phyloP scores from a whole-genome alignment of 1,140 invertebrate species.

The Watersipora subatra region DNA sequence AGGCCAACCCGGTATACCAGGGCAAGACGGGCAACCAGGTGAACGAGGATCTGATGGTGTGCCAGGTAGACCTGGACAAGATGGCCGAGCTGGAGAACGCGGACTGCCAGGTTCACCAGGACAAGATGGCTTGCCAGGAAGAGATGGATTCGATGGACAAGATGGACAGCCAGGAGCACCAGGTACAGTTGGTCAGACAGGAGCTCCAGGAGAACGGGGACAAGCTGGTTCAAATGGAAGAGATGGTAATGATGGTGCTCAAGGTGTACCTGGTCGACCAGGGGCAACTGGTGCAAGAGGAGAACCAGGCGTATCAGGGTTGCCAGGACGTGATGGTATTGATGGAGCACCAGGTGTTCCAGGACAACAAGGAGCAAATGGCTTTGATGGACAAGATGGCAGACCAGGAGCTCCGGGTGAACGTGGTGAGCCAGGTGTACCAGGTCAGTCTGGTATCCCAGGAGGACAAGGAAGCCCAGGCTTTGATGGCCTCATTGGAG shows the following conservation, averaged over 20 bases:
- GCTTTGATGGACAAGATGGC: conserved; percentile 45
- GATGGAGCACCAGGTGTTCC: conserved; percentile 45
- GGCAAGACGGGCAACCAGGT: conserved; percentile 48
- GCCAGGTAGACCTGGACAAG: no score
- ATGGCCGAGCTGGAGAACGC: conserved; percentile 15
- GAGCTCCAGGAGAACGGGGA: conserved; percentile 21
- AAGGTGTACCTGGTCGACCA: background rate
- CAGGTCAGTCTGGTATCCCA: background rate
- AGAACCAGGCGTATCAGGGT: conserved; percentile 38
- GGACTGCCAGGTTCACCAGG: conserved; percentile 27
- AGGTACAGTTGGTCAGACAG: conserved; percentile 18
- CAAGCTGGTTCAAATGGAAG: conserved; percentile 12
- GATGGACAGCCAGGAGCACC: conserved; percentile 46
- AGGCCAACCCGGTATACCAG: conserved; percentile 50
- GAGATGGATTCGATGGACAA: conserved; percentile 39
- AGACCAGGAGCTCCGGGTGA: background rate
- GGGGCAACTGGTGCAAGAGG: conserved; percentile 15
- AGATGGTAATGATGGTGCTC: background rate
- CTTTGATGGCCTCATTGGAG: background rate
- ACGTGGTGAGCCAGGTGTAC: background rate
- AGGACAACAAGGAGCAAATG: conserved; percentile 28
- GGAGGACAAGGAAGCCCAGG: background rate
- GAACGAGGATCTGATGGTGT: conserved; percentile 13
- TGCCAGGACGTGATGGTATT: conserved; percentile 44
- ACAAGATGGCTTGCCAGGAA: conserved; percentile 11